These are phyloP conservation scores for Bacillus rossius DNA, from an alignment of 1,140 invertebrate genomes.

Conservation along the genomic window DNA sequence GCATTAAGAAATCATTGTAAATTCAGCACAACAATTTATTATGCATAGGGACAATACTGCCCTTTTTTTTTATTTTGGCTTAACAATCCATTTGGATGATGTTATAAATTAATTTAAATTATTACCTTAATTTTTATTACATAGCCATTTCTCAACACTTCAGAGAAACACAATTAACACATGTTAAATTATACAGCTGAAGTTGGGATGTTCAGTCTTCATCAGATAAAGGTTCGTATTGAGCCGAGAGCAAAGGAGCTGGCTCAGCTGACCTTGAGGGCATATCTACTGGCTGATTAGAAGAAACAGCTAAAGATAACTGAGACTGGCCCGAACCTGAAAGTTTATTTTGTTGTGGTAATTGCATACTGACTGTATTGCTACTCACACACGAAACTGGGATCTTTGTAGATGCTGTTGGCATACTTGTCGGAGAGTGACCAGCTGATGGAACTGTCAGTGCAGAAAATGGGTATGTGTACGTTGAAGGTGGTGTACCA, in stretches of 20 bases:
- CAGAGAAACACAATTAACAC: too few species aligned
- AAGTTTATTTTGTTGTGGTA: background rate
- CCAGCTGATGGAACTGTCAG: constrained; percentile 10
- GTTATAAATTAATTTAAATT: too few species aligned
- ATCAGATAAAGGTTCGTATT: constrained; percentile 83
- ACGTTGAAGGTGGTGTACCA: constrained; percentile 17
- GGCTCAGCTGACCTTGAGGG: constrained; percentile 48
- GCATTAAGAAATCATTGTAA: too few species aligned
- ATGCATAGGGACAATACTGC: too few species aligned
- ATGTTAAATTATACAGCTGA: too few species aligned
- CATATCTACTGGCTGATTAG: constrained; percentile 11
- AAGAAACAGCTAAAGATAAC: constrained; percentile 2
- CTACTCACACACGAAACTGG: background rate
- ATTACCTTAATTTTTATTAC: too few species aligned
- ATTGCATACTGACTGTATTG: background rate
- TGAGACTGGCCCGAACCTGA: background rate
- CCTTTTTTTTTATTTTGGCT: too few species aligned
- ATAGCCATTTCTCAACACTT: too few species aligned
- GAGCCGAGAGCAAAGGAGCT: constrained; percentile 72
- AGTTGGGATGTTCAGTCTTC: constrained; percentile 55
- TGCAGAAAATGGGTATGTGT: constrained; percentile 19
- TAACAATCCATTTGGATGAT: too few species aligned
- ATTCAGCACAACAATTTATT: too few species aligned
- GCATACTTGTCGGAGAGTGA: constrained; percentile 8
- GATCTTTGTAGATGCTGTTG: background rate